Evolutionary conservation across 2,888 invertebrate species (phyloP), one percentile per base, ranked within the genome.

Genomic region (Labia minor): DNA sequence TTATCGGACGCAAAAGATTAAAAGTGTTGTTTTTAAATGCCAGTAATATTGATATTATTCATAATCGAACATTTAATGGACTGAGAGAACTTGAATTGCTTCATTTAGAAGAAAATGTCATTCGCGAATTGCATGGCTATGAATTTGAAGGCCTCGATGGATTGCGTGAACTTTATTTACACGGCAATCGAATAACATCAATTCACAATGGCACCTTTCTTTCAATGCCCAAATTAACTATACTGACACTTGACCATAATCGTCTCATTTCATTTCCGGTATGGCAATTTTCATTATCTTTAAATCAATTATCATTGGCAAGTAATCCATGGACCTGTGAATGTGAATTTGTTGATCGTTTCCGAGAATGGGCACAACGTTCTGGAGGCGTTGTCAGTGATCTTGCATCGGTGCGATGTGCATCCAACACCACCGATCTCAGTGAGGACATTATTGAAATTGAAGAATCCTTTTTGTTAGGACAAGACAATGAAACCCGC

Each of bases 11-110:
- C 71, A 90, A 90, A 79, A 85, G 87, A 72, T 80, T 92, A 68
- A 86, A 86, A 75, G 83, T 87, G 69, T 78, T 92, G 65, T 91
- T 86, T 76, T 79, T 92, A 70, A 92, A 92, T 76, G 83, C 85
- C 65, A 90, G 90, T 21, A 87, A 87, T 74, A 86, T 92, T 73
- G 88, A 89, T 76, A 80, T 81, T 20, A 86, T 92, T 73, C 88
- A 89, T 74, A 92, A 92, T 74, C 81, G 90, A 75, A 90, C 90
- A 63, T 92, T 92, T 77, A 90, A 90, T 76, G 92, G 92, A n/a
- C 78, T 92, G 66, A 85, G 85, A 73, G 87, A 89, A 74, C 80
- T 92, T 65, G 86, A 88, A 78, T 81, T 87, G 63, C 78, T 92
- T 33, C 88, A 89, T 76, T 80, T 92, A 68, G 88, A 91, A 76